Evolutionary conservation across 2,797 vertebrate species (phyloP), one percentile per base, ranked within the genome.

Genomic region (Sebastes oblongus): DNA sequence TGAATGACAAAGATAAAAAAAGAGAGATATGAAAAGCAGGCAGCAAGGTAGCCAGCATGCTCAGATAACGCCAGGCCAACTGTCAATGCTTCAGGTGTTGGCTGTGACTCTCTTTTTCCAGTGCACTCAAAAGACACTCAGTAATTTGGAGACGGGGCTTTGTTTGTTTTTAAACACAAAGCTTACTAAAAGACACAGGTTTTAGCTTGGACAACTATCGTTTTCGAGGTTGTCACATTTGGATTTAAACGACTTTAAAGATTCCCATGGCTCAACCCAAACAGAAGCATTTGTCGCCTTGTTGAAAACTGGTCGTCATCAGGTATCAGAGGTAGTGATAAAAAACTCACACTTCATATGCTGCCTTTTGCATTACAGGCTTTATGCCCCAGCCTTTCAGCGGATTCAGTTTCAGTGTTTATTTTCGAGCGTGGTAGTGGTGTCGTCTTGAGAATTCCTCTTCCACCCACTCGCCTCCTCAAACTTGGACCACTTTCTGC

Each of bases 371-470:
- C 67, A n/a, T 56, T 70, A 4, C 36, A 62, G 66, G 36, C 56
- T 68, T 59, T 27, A 24, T 77, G 73, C 69, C 75, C 34, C 59
- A 22, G 80, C 25, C 20, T 86, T 86, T 82, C 78, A 80, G 66
- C 72, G 39, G 90, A 79, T 92, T 86, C 69, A 67, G 84, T 91
- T 92, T 91, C 80, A 82, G 72, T 85, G 83, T 91, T 92, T 92
- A 89, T 91, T 90, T 92, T 89, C 82, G 86, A 92, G 90, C 77
- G 50, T 83, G 87, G 75, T 77, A 66, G 79, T 78, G 86, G 42
- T 83, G 90, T 91, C 78, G 67, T 88, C 89, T 84, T 90, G 90
- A 92, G 90, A 91, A 93, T 90, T 87, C 91, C 87, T 92, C 89
- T 86, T 86, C 88, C 89, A 87, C 92, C 90, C 75, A 85, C 91